Conservation (phyloP, 2,888 invertebrate species). For the Metopia argyrocephala region DNA sequence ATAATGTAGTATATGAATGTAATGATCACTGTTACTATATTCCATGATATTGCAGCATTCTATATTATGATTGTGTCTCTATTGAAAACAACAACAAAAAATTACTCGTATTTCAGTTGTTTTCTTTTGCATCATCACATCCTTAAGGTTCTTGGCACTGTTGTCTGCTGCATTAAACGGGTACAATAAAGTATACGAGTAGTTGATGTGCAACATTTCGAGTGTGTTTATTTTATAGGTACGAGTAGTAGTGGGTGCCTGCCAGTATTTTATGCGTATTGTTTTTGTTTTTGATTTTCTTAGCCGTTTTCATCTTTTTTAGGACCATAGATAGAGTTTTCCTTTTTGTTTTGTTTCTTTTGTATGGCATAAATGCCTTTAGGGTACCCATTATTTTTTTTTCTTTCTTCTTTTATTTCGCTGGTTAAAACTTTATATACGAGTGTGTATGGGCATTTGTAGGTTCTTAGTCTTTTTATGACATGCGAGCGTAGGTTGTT, state of each 20-base stretch:
- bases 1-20: neutral
- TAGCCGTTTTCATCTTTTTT: slow-evolving; percentile 12
- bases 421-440: neutral
- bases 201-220: slow-evolving; percentile 52
- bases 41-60: slow-evolving; percentile 35
- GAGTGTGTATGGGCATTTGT: neutral
- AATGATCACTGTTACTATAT: slow-evolving; percentile 5
- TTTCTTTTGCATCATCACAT: slow-evolving; percentile 32
- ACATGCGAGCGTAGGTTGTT: slow-evolving; percentile 45
- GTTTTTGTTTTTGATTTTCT: slow-evolving; percentile 43
- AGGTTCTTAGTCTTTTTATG: slow-evolving; percentile 22
- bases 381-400: slow-evolving; percentile 48
- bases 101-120: slow-evolving; percentile 6
- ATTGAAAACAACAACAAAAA: neutral
- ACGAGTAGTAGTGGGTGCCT: too few species aligned
- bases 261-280: slow-evolving; percentile 42
- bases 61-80: neutral
- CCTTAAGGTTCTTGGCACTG: slow-evolving; percentile 46
- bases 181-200: neutral
- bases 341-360: slow-evolving; percentile 12
- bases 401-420: slow-evolving; percentile 17
- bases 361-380: slow-evolving; percentile 40
- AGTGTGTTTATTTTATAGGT: slow-evolving; percentile 51
- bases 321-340: slow-evolving; percentile 42
- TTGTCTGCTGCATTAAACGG: slow-evolving; percentile 25